These are phyloP conservation scores for Brenthis ino DNA, from an alignment of 2,888 invertebrate species.

Conservation along the genomic window DNA sequence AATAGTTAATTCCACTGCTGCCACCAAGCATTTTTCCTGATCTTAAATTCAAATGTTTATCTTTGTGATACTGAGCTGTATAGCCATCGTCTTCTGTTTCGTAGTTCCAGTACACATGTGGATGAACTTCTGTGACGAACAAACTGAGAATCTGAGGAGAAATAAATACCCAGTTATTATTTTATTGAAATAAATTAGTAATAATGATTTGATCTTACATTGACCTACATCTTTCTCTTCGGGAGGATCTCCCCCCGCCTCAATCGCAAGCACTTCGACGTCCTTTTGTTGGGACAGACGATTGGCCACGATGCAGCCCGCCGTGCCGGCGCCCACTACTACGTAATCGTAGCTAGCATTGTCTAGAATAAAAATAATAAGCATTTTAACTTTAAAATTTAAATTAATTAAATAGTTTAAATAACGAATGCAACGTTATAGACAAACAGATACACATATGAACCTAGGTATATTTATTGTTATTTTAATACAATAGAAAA, in stretches of 20 bases:
- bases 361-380: slow-evolving; percentile 10
- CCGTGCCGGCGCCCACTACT: slow-evolving; percentile 49
- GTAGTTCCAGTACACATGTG: slow-evolving; percentile 33
- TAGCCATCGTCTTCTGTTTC: slow-evolving; percentile 49
- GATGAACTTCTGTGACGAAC: slow-evolving; percentile 23
- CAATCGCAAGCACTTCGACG: slow-evolving; percentile 44
- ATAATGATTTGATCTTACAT: neutral
- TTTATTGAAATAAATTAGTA: neutral
- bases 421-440: too few relatives aligned
- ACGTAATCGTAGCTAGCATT: slow-evolving; percentile 44
- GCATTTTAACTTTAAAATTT: too few relatives aligned
- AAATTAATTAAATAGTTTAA: too few relatives aligned
- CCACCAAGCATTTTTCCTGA: slow-evolving; percentile 84
- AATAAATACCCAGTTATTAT: neutral
- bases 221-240: slow-evolving; percentile 46
- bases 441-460: too few relatives aligned
- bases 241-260: slow-evolving; percentile 51
- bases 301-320: slow-evolving; percentile 47
- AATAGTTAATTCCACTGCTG: slow-evolving; percentile 74
- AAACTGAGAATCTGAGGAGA: slow-evolving; percentile 24
- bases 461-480: too few relatives aligned
- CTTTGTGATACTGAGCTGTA: slow-evolving; percentile 63
- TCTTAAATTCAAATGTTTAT: slow-evolving; percentile 52
- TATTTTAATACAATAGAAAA: too few relatives aligned
- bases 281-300: slow-evolving; percentile 43